These are phyloP conservation scores for Etheostoma nigrum DNA, from an alignment of 2,797 vertebrate species.

Conservation along the genomic window DNA sequence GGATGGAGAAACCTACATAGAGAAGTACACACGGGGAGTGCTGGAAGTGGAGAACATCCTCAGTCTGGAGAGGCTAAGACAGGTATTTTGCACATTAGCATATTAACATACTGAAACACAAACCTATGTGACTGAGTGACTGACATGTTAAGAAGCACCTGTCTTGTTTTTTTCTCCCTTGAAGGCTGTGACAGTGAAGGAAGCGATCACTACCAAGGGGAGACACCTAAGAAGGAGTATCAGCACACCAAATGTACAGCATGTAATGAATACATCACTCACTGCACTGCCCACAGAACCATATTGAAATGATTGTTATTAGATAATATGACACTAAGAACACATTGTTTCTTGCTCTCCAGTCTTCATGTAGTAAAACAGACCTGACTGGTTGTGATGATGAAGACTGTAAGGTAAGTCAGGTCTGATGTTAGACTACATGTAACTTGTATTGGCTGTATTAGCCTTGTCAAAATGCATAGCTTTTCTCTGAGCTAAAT, in stretches of 20 bases:
- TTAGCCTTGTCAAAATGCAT: background rate
- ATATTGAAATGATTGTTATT: constrained; percentile 4
- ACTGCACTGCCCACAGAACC: constrained; percentile 6
- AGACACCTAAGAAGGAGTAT: constrained; percentile 93
- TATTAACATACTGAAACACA: constrained; percentile 7
- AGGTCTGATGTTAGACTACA: background rate
- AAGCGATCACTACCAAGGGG: constrained; percentile 91
- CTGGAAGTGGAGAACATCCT: constrained; percentile 97
- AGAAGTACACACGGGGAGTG: constrained; percentile 95
- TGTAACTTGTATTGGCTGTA: background rate
- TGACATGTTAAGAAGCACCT: background rate
- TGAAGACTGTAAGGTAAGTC: constrained; percentile 87
- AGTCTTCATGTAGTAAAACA: constrained; percentile 92
- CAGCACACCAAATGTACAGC: constrained; percentile 96
- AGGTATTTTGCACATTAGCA: constrained; percentile 77
- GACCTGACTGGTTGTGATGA: constrained; percentile 92
- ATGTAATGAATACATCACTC: constrained; percentile 83
- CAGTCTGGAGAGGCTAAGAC: constrained; percentile 93
- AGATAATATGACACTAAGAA: constrained; percentile 1
- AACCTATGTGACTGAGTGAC: background rate
- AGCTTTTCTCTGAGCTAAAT: background rate
- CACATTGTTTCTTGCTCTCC: constrained; percentile 28
- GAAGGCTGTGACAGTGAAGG: constrained; percentile 95
- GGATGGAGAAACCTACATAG: constrained; percentile 96
- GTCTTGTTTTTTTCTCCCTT: background rate